Percentiles rank a stretch among this genome's conserved stretches.
Evolutionary conservation across 37 sponge, comb jelly and placozoan genomes (phyloP).

Genomic region (Chondrosia reniformis): DNA sequence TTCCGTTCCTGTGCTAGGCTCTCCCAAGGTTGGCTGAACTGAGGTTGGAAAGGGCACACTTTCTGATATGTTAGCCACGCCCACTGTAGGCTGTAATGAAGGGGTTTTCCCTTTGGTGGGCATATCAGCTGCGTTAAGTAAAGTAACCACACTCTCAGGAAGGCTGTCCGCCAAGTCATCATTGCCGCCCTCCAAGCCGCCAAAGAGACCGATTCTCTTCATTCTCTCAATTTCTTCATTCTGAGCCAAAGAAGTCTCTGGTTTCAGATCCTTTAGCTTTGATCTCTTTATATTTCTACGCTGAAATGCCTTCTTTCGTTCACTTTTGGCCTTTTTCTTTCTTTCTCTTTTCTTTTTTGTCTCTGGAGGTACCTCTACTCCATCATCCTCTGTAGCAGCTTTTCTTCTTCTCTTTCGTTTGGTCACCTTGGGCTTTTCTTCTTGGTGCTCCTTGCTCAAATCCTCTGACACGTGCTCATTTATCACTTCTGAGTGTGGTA

Average conservation of each 20-base stretch:
- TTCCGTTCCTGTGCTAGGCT: too few species aligned
- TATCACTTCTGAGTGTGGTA: not conserved
- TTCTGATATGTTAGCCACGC: too few species aligned
- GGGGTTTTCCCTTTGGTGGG: not conserved
- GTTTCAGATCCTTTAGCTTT: slow-evolving; percentile 61
- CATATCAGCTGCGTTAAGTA: not conserved
- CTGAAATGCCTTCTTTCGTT: slow-evolving; percentile 14
- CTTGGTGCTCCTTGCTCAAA: not conserved
- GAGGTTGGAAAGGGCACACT: too few species aligned
- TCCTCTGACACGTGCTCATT: not conserved
- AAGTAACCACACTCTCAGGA: not conserved
- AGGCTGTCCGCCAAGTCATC: not conserved
- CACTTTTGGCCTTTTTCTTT: not conserved
- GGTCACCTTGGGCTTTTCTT: not conserved
- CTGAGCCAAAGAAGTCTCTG: slow-evolving; percentile 59
- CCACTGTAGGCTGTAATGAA: slow-evolving; percentile 43
- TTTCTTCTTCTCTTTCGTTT: not conserved
- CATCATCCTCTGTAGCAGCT: not conserved
- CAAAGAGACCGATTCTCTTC: slow-evolving; percentile 41
- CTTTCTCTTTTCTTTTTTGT: not conserved
- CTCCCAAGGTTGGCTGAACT: too few species aligned
- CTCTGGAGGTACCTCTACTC: too few species aligned
- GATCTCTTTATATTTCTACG: slow-evolving; percentile 44
- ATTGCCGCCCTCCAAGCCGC: not conserved
- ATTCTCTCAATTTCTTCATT: slow-evolving; percentile 71